Percentiles rank a stretch among this genome's conserved stretches.
Conservation (phyloP, 2,797 vertebrate genomes). For the Coregonus suidteri region DNA sequence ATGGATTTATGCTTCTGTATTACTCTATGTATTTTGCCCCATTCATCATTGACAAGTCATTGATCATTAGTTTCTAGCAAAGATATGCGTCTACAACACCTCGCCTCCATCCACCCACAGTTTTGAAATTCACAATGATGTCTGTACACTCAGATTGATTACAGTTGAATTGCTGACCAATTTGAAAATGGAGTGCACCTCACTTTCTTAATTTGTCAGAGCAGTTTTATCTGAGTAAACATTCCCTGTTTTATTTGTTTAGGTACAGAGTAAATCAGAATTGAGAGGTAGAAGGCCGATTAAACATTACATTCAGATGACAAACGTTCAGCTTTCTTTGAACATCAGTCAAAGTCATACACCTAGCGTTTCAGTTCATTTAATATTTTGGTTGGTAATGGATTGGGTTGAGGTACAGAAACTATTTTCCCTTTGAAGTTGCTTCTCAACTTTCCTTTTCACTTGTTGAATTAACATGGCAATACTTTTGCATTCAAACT, state of each 20-base stretch:
- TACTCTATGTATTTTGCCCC: too few relatives aligned
- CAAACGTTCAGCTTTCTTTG: constrained; percentile 11
- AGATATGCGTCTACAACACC: constrained; percentile 36
- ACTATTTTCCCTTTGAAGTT: constrained; percentile 36
- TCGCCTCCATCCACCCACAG: constrained; percentile 27
- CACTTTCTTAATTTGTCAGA: constrained; percentile 43
- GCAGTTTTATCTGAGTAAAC: constrained; percentile 28
- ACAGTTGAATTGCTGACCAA: constrained; percentile 57
- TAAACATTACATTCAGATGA: constrained; percentile 29
- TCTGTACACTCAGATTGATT: constrained; percentile 60
- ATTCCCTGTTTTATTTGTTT: neutral
- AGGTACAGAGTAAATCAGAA: neutral
- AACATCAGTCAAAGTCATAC: neutral
- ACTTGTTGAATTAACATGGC: neutral
- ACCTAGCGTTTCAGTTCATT: neutral
- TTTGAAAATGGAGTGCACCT: constrained; percentile 41
- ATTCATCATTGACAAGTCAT: constrained; percentile 22
- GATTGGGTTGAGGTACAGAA: neutral
- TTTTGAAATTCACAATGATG: constrained; percentile 46
- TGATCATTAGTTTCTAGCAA: constrained; percentile 41
- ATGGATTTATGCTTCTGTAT: neutral
- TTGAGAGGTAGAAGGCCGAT: constrained; percentile 2
- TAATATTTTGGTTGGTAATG: neutral
- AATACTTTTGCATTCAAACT: constrained; percentile 34
- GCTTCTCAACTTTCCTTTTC: neutral